Evolutionary conservation across 2,888 invertebrate genomes (phyloP), one percentile per base, ranked within the genome.

Genomic region (Frankliniella intonsa): DNA sequence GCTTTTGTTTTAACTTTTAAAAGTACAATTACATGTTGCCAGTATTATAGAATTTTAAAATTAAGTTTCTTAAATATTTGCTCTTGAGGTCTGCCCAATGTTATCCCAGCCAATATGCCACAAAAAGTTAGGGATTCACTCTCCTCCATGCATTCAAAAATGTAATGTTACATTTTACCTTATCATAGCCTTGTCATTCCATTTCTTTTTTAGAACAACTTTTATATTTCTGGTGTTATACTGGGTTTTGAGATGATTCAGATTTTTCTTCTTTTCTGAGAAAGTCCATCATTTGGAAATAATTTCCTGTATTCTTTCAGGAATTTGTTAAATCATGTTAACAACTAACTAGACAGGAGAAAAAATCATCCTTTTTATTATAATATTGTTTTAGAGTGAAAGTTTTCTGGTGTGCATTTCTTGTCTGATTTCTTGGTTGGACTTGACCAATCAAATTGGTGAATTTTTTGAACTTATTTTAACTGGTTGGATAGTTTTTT

Each of bases 341-440:
- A 7, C 55, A 76, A 25, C 5, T 25, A 10, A 22, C n/a, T 10
- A 2, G 3, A 76, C 22, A n/a, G n/a, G 8, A 25, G 69, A 76
- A 25, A 55, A 76, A 12, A 22, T 76, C 69, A 9, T 12, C 69
- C 69, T 76, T 76, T 76, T 76, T 11, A 76, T 22, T 25, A 11
- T 22, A 76, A 76, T 76, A 76, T 76, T 76, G 69, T 22, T 5
- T 55, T 22, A 25, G 69, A 76, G 69, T 69, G 69, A 22, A 76
- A 76, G 69, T 76, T 76, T 76, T 76, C 22, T 76, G 22, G 69
- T 76, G 69, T 76, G 69, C 22, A 25, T 76, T 76, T 76, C 25
- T 76, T 76, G 69, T 76, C 69, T 76, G 69, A 22, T 76, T 76
- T 76, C 69, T 76, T 76, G 69, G 69, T 76, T 76, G 69, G 69